Evolutionary conservation across 2,113 vertebrate species (phyloP).

Genomic region (Riparia riparia): DNA sequence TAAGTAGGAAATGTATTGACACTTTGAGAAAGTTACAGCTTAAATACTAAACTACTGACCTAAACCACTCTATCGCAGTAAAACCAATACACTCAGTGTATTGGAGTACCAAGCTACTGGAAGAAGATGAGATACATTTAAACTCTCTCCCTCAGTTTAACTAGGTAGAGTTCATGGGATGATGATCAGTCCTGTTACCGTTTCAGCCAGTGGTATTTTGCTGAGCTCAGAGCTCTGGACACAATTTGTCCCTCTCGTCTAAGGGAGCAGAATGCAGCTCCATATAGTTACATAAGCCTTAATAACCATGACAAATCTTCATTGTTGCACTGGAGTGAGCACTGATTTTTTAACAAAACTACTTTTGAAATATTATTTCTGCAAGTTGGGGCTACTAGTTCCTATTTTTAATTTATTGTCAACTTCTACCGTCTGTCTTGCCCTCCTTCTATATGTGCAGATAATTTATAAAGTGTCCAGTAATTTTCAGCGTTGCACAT

Average conservation of each 20-base stretch:
- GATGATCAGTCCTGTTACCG: background rate
- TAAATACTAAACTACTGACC: background rate
- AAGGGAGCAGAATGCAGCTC: background rate
- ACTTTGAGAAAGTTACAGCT: background rate
- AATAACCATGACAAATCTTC: background rate
- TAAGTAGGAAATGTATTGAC: background rate
- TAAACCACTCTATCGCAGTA: background rate
- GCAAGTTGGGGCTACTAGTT: background rate
- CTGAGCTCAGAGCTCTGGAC: background rate
- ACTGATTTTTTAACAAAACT: background rate
- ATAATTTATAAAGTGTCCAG: background rate
- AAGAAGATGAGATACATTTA: background rate
- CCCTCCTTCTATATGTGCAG: background rate
- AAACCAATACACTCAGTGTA: background rate
- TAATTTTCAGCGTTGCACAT: background rate
- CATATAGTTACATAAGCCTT: conserved; percentile 9
- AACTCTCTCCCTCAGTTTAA: background rate
- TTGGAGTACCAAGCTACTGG: background rate
- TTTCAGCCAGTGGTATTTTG: background rate
- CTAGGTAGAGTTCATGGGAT: background rate
- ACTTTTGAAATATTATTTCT: background rate
- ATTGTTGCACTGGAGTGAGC: background rate
- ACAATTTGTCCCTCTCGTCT: background rate
- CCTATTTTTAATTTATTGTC: background rate
- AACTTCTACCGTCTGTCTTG: background rate